Conservation (phyloP, 1,140 invertebrate species). For the Bombus soroeensis region DNA sequence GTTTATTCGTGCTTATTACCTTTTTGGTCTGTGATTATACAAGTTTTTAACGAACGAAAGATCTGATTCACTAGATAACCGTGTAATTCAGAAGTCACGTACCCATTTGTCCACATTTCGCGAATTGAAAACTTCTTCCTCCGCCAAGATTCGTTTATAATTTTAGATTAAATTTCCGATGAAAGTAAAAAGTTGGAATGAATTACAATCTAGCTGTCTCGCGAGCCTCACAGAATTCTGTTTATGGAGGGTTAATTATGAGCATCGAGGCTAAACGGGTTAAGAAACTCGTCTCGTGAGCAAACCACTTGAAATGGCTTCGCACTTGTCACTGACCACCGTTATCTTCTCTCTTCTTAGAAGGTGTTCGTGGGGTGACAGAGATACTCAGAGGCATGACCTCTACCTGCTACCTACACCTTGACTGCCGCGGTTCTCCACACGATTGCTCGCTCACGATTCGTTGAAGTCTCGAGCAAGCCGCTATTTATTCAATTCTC, state of each 20-base stretch:
- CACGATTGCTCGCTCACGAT: constrained; percentile 76
- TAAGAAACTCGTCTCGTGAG: constrained; percentile 37
- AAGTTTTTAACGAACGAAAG: too few relatives aligned
- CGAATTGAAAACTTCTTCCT: too few relatives aligned
- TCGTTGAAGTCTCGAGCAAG: constrained; percentile 72
- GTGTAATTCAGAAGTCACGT: too few relatives aligned
- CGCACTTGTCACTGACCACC: constrained; percentile 73
- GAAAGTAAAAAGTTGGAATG: too few relatives aligned
- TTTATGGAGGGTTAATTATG: constrained; percentile 20
- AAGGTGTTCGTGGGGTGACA: constrained; percentile 70
- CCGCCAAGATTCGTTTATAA: too few relatives aligned
- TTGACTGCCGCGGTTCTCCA: constrained; percentile 26
- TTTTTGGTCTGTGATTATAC: too few relatives aligned
- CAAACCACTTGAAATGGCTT: constrained; percentile 68
- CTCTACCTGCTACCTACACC: constrained; percentile 64
- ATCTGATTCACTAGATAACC: too few relatives aligned
- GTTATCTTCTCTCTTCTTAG: constrained; percentile 74
- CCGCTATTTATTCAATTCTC: not conserved
- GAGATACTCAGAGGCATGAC: constrained; percentile 70
- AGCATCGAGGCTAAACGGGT: constrained; percentile 32
- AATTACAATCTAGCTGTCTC: too few relatives aligned
- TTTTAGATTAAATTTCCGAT: too few relatives aligned
- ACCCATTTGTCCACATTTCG: too few relatives aligned
- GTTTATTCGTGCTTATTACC: too few relatives aligned
- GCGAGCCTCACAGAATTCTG: too few relatives aligned